A percentile compares a stretch with the other conserved stretches of the same genome.
Conservation (phyloP, 2,797 vertebrate species). For the Falco peregrinus region DNA sequence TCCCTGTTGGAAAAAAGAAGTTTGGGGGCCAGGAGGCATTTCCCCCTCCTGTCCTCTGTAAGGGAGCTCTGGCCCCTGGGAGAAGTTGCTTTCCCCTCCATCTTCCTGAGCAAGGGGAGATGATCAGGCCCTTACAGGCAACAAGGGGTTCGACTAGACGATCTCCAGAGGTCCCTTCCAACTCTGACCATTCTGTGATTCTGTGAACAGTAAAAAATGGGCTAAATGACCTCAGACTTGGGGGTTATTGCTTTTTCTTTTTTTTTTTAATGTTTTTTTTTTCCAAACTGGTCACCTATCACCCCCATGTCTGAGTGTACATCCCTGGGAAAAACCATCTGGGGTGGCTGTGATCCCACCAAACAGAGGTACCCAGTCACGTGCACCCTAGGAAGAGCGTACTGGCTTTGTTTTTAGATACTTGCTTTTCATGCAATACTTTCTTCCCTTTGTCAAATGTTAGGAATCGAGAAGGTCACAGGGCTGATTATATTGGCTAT, state of each 20-base stretch:
- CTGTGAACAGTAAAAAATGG: background rate
- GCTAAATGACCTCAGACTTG: background rate
- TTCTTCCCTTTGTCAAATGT: conserved; percentile 5
- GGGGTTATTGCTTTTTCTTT: background rate
- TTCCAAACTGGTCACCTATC: background rate
- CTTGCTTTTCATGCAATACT: background rate
- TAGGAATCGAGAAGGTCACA: conserved; percentile 51
- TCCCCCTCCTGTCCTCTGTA: background rate
- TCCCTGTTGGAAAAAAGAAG: background rate
- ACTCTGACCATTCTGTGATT: too few relatives aligned
- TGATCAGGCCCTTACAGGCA: background rate
- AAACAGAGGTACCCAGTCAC: background rate
- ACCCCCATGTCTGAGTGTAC: background rate
- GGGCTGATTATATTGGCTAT: conserved; percentile 42
- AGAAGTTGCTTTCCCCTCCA: background rate
- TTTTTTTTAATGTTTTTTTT: background rate
- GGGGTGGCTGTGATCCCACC: background rate
- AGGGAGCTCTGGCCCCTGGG: background rate
- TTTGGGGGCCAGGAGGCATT: background rate
- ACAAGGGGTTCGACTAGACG: too few relatives aligned
- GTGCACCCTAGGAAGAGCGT: rapidly evolving
- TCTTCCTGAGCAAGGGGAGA: background rate
- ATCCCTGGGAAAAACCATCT: background rate
- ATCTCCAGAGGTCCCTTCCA: too few relatives aligned
- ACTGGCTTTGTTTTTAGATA: background rate